A percentile compares a stretch with the other conserved stretches of the same genome.
Evolutionary conservation across 2,888 invertebrate genomes (phyloP).

Genomic region (Listrodromus nycthemerus): DNA sequence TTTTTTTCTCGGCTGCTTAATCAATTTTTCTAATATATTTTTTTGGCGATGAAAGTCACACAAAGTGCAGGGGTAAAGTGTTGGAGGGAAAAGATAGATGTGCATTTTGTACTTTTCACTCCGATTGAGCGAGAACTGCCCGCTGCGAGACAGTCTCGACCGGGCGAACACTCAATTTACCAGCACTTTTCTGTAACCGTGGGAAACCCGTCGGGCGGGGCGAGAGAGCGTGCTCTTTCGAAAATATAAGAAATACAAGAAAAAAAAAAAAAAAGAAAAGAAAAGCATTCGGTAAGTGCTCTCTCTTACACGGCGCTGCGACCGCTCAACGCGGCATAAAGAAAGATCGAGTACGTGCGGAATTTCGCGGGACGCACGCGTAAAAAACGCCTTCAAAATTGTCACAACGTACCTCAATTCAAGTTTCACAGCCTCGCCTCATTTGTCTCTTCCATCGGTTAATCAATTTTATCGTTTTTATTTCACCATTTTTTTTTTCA

Average conservation of each 20-base stretch:
- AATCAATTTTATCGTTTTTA: not conserved
- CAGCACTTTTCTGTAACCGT: conserved; percentile 71
- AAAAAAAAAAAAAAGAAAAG: conserved; percentile 17
- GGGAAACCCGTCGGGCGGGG: conserved; percentile 16
- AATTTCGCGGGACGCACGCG: conserved; percentile 28
- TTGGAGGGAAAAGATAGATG: conserved; percentile 11
- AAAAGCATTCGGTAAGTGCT: conserved; percentile 68
- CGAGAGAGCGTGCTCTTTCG: conserved; percentile 65
- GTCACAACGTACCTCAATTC: not conserved
- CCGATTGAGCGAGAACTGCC: conserved; percentile 51
- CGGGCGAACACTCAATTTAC: conserved; percentile 71
- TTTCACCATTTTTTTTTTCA: not conserved
- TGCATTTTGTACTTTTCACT: conserved; percentile 51
- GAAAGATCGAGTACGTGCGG: conserved; percentile 47
- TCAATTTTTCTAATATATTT: too few relatives aligned
- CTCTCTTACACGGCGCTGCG: conserved; percentile 40
- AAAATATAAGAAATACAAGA: conserved; percentile 64
- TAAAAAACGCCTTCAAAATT: conserved; percentile 2
- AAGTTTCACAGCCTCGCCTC: not conserved
- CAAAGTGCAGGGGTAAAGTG: conserved; percentile 14
- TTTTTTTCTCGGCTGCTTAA: too few relatives aligned
- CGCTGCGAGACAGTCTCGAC: conserved; percentile 45
- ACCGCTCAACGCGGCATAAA: conserved; percentile 33
- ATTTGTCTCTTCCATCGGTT: not conserved
- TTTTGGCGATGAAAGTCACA: not conserved